These are phyloP conservation scores for Phasia obesa DNA, from an alignment of 2,888 invertebrate genomes.

Conservation along the genomic window DNA sequence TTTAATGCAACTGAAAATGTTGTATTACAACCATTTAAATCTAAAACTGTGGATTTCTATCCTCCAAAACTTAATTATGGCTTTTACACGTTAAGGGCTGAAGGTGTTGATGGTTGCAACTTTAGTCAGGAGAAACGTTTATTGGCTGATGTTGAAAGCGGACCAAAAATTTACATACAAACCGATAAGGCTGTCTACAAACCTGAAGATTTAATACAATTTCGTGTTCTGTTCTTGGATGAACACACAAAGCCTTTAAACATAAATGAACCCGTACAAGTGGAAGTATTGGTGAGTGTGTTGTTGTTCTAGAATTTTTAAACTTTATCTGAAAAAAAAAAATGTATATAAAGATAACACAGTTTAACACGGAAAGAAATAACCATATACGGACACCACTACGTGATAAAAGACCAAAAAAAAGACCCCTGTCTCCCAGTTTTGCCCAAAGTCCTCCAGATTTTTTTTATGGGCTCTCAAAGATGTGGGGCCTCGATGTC, in stretches of 20 bases:
- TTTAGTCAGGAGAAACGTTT: constrained; percentile 88
- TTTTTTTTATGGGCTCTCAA: too few species aligned
- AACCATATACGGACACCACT: too few species aligned
- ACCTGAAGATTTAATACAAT: constrained; percentile 91
- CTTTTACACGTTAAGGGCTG: constrained; percentile 77
- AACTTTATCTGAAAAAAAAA: too few species aligned
- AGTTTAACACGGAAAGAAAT: too few species aligned
- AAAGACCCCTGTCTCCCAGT: too few species aligned
- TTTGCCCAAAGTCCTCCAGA: too few species aligned
- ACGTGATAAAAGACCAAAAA: too few species aligned
- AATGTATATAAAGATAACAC: too few species aligned
- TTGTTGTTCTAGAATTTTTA: too few species aligned
- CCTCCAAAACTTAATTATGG: constrained; percentile 63
- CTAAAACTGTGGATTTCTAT: constrained; percentile 31
- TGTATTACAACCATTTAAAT: constrained; percentile 6
- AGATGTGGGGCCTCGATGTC: too few species aligned
- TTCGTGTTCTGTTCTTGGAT: constrained; percentile 88
- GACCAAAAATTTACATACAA: constrained; percentile 90
- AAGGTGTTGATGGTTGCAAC: constrained; percentile 87
- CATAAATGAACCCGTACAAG: constrained; percentile 76
- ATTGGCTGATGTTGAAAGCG: constrained; percentile 87
- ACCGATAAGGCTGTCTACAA: constrained; percentile 96
- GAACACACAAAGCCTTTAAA: constrained; percentile 87
- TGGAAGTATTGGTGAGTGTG: constrained; percentile 75
- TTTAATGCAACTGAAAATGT: constrained; percentile 14